These are phyloP conservation scores for Hydrocynus forskahlii DNA, from an alignment of 2,797 vertebrate species.

Conservation along the genomic window DNA sequence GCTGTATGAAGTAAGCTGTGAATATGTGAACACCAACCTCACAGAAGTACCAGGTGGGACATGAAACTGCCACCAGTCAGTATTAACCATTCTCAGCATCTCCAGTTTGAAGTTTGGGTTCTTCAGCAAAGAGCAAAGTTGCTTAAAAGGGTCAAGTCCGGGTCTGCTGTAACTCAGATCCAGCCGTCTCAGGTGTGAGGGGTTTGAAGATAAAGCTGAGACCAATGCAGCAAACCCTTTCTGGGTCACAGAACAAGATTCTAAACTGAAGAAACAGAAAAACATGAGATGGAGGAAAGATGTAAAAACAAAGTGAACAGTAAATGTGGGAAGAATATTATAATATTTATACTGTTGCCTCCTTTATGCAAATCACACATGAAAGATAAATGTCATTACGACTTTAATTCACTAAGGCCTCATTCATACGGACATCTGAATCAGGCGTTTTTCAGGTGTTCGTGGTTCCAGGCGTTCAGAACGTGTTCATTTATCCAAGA, in stretches of 20 bases:
- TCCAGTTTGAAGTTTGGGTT: neutral
- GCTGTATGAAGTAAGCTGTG: neutral
- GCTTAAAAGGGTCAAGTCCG: neutral
- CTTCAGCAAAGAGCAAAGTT: slow-evolving; percentile 16
- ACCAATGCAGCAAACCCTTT: neutral
- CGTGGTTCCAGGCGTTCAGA: too few species aligned
- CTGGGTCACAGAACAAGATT: neutral
- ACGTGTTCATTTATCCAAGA: too few species aligned
- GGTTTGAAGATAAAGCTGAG: slow-evolving; percentile 6
- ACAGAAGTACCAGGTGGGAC: neutral
- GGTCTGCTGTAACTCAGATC: neutral
- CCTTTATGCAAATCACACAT: neutral
- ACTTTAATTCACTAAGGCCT: neutral
- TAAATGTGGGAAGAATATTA: neutral
- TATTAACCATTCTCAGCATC: neutral
- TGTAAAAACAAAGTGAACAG: neutral
- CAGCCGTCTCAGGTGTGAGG: neutral
- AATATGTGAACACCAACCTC: neutral
- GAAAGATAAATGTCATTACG: neutral
- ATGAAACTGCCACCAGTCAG: neutral
- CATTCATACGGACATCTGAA: too few species aligned
- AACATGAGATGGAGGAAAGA: neutral
- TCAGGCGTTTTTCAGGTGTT: too few species aligned
- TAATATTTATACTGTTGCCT: neutral
- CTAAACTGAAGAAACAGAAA: neutral